Percentiles rank a stretch among this genome's conserved stretches.
These are phyloP conservation scores for Tigriopus japonicus DNA, from an alignment of 1,140 invertebrate species.

Conservation along the genomic window DNA sequence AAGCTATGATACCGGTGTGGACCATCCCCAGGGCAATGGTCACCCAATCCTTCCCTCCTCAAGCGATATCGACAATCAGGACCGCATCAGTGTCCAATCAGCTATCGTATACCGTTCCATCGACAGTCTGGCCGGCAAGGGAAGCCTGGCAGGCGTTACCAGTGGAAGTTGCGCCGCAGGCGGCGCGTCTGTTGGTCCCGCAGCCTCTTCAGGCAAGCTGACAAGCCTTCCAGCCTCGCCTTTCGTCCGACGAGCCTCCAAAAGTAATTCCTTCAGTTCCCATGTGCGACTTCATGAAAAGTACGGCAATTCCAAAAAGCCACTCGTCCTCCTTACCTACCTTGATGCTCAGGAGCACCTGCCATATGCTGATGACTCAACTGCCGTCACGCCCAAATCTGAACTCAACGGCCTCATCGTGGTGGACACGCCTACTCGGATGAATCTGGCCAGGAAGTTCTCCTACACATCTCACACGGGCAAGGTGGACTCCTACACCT, in stretches of 20 bases:
- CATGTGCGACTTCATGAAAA: constrained; percentile 78
- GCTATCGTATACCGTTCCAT: constrained; percentile 37
- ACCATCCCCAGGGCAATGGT: constrained; percentile 21
- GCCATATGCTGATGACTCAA: constrained; percentile 90
- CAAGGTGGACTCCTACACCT: constrained; percentile 8
- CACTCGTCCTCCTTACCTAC: constrained; percentile 78
- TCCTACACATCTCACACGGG: constrained; percentile 71
- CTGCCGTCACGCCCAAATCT: constrained; percentile 91
- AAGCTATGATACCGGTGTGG: constrained; percentile 34
- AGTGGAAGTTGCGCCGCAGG: background rate
- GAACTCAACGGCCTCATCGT: constrained; percentile 90
- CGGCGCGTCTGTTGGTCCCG: background rate
- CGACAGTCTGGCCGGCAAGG: constrained; percentile 46
- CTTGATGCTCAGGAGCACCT: constrained; percentile 79
- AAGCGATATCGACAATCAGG: constrained; percentile 48
- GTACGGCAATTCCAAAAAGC: constrained; percentile 68
- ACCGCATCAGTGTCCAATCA: constrained; percentile 70
- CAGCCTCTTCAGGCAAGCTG: background rate
- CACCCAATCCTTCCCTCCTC: too few relatives aligned
- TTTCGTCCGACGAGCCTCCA: constrained; percentile 40
- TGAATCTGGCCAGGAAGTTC: constrained; percentile 25
- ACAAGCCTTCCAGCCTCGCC: constrained; percentile 67
- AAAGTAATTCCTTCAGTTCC: constrained; percentile 39
- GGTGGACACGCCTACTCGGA: constrained; percentile 27
- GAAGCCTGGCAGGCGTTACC: constrained; percentile 33